Evolutionary conservation across 2,888 invertebrate genomes (phyloP), one percentile per base, ranked within the genome.

Genomic region (Drymonia ruficornis): DNA sequence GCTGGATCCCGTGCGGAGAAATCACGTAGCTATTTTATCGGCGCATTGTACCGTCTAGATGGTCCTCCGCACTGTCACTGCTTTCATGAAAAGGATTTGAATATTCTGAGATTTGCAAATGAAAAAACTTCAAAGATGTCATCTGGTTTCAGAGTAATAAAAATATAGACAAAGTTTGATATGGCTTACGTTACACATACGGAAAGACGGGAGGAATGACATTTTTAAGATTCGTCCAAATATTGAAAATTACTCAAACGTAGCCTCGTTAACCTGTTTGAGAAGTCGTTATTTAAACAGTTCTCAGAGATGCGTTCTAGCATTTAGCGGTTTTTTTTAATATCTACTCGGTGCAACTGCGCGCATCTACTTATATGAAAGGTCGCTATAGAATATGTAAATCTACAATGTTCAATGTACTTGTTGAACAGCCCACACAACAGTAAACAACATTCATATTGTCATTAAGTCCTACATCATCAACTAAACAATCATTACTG

Each of bases 11-110:
- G 78, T 72, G 79, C 76, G 73, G 76, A 79, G 77, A 83, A 81
- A 89, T 86, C 90, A 90, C 89, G 91, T 89, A 81, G 81, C 83
- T 80, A 79, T 86, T 90, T 91, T 90, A 91, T 90, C 77, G 84
- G 63, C 65, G 70, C 79, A 76, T 78, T 70, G 74, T 65, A 71
- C 70, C 73, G 78, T 75, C 81, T 78, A 75, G 75, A 81, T 80
- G 76, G 77, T 75, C 72, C 69, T 57, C 66, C 68, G 63, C 69
- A 60, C 60, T 57, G 45, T 51, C 49, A 55, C 55, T 54, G 31
- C 61, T 65, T 67, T 68, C 56, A 58, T 61, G 46, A 70, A 70
- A 71, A 63, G 54, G 56, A 70, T 70, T 70, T 52, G 50, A 56
- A 58, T 65, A 46, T 34, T 52, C 54, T 60, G 56, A 56, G 60